Evolutionary conservation across 2,888 invertebrate genomes (phyloP), one percentile per base, ranked within the genome.

Genomic region (Tryphoninae sp.): DNA sequence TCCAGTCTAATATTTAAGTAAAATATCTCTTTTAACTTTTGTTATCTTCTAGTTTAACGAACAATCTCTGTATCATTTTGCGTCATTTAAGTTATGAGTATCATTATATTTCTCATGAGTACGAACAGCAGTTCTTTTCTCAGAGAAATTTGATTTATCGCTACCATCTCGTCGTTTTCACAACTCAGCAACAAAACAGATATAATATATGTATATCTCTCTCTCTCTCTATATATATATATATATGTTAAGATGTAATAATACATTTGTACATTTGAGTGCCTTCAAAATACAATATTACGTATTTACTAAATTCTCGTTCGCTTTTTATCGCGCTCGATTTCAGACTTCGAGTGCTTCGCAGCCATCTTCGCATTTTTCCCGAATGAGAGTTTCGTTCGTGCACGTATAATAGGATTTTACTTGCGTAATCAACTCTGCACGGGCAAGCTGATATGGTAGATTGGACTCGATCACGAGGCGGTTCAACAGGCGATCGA

Each of bases 251-350:
- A 11, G 64, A 64, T 69, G 55, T 51, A 45, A 71, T 61, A 65
- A 71, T 65, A 72, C 72, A 64, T 77, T 77, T 77, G 78, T 78
- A 78, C 72, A 78, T 78, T 62, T 72, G 65, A 65, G 49, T 65
- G 71, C 19, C 64, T 78, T 58, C 19, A 58, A 42, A 71, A 78
- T 78, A 71, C 11, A 77, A 64, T 69, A 62, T 55, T 69, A 55
- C 23, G 22, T 69, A 77, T 77, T 77, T 64, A 77, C 68, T 40
- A 69, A 8, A 55, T 4, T 16, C 33, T 23, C 65, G 22, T 11
- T 16, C 8, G 2, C 2, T 69, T n/a, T 71, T 71, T 58, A 13
- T 23, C 8, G 11, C 11, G 4, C 33, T 45, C 13, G 9, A n/a
- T 71, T 49, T 58, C 40, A 16, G 2, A 3, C n/a, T 45, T 49